Evolutionary conservation across 1,140 invertebrate genomes (phyloP).

Genomic region (Eriosoma lanigerum): DNA sequence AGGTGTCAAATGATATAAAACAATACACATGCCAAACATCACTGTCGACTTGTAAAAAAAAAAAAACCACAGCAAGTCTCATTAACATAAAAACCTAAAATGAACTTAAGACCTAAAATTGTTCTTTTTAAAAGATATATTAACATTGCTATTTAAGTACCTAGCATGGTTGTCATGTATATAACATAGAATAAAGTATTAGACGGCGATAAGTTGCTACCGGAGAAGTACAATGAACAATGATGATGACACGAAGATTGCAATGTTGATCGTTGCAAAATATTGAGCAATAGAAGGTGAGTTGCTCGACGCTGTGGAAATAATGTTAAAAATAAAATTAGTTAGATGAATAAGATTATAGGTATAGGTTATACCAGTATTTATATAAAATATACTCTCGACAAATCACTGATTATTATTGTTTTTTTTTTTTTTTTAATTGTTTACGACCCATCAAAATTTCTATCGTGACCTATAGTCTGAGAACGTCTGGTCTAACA

Average conservation of each 20-base stretch:
- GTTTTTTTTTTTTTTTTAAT: no score
- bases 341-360: neutral
- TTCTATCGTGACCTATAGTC: no score
- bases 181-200: neutral
- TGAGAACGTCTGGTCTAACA: no score
- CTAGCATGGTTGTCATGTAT: neutral
- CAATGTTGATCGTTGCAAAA: neutral
- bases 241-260: neutral
- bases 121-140: neutral
- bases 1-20: neutral
- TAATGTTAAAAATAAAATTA: neutral
- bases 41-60: no score
- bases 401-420: no score
- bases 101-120: slow-evolving; percentile 1
- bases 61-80: neutral
- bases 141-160: no score
- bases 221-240: slow-evolving; percentile 31
- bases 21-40: neutral
- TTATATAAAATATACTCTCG: no score
- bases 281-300: slow-evolving; percentile 19
- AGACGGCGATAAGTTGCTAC: slow-evolving; percentile 25
- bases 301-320: slow-evolving; percentile 37
- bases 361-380: no score
- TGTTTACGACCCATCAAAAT: no score
- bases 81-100: slow-evolving; percentile 14